Evolutionary conservation across 2,888 invertebrate genomes (phyloP).

Genomic region (Choristoneura rosaceana): DNA sequence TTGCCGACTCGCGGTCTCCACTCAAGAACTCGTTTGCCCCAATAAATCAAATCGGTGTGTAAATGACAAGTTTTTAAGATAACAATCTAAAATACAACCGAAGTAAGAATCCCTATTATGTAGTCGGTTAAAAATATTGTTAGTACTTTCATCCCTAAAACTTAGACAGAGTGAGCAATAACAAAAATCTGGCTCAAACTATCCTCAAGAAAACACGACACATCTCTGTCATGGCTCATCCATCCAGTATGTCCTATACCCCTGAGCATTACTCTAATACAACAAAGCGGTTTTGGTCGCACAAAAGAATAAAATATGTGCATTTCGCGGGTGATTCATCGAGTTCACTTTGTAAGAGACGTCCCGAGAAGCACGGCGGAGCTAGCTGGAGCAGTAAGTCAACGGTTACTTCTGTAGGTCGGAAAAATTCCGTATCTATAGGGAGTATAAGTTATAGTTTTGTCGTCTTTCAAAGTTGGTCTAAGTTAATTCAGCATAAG

Average conservation of each 20-base stretch:
- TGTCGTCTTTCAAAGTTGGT: no score
- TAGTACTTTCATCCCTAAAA: not conserved
- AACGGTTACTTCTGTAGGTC: not conserved
- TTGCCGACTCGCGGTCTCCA: no score
- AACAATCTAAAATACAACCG: no score
- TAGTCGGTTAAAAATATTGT: no score
- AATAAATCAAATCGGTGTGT: no score
- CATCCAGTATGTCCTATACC: slow-evolving; percentile 34
- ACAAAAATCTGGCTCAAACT: slow-evolving; percentile 8
- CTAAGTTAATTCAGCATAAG: no score
- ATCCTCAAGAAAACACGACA: slow-evolving; percentile 19
- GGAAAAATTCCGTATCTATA: no score
- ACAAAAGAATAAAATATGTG: slow-evolving; percentile 54
- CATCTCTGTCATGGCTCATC: slow-evolving; percentile 32
- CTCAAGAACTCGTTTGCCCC: no score
- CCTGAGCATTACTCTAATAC: slow-evolving; percentile 45
- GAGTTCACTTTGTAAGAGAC: slow-evolving; percentile 45
- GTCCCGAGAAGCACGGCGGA: slow-evolving; percentile 13
- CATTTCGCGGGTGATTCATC: slow-evolving; percentile 53
- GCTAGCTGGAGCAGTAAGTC: slow-evolving; percentile 1
- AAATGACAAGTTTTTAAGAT: no score
- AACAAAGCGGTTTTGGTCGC: slow-evolving; percentile 50
- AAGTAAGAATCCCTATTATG: no score
- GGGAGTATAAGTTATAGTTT: no score
- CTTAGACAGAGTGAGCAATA: not conserved